phyloP scores from a whole-genome alignment of 92 coral and sea anemone genomes.

The Phenganax marumi region DNA sequence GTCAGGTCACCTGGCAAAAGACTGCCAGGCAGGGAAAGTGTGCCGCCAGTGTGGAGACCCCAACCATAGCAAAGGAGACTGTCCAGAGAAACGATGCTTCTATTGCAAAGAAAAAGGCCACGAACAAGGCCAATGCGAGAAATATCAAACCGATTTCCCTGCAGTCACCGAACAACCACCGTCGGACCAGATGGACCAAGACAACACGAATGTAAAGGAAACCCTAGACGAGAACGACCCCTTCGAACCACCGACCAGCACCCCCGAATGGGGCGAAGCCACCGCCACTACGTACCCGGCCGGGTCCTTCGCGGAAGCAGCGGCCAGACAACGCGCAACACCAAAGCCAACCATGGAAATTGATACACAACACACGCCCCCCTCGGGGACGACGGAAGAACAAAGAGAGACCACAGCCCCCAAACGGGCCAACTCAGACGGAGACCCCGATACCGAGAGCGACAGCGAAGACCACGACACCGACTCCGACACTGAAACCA shows the following conservation, averaged over 20 bases:
- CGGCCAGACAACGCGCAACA: too few species aligned
- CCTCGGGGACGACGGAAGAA: neutral
- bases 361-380: too few species aligned
- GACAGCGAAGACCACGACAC: neutral
- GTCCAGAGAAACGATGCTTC: neutral
- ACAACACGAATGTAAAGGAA: too few species aligned
- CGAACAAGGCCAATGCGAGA: neutral
- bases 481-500: neutral
- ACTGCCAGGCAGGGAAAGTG: neutral
- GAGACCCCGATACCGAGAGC: neutral
- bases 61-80: neutral
- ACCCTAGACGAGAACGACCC: too few species aligned
- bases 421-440: neutral
- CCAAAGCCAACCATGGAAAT: too few species aligned
- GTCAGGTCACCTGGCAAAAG: conserved; percentile 14
- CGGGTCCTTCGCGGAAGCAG: too few species aligned
- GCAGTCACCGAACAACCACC: too few species aligned
- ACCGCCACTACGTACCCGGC: too few species aligned
- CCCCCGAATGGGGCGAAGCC: too few species aligned
- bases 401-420: neutral
- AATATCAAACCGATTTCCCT: neutral
- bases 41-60: neutral
- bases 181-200: too few species aligned
- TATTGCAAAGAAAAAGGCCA: neutral
- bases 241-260: too few species aligned